Evolutionary conservation across 53 echinoderm and acorn worm species (phyloP).

Genomic region (Pentamera pediparva): DNA sequence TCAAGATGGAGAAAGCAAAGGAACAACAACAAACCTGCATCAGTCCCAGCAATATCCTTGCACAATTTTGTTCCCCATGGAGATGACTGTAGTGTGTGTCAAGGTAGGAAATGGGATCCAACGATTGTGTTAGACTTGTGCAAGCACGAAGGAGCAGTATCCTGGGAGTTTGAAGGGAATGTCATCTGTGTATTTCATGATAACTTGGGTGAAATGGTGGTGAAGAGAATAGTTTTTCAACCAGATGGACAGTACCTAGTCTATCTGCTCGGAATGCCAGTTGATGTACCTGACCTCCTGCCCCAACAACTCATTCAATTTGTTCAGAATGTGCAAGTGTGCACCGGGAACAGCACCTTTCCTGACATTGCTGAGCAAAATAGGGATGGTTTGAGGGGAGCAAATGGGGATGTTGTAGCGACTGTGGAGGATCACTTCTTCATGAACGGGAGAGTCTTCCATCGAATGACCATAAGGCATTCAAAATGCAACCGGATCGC

Average conservation of each 20-base stretch:
- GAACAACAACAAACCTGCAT: neutral
- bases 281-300: too few relatives aligned
- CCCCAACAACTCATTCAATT: too few relatives aligned
- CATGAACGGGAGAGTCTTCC: neutral
- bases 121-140: neutral
- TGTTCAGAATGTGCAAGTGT: neutral
- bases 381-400: neutral
- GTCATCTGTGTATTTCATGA: neutral
- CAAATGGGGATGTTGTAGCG: neutral
- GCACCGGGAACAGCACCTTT: neutral
- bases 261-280: neutral
- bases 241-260: too few relatives aligned
- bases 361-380: neutral
- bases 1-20: neutral
- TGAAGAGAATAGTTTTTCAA: neutral
- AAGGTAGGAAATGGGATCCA: neutral
- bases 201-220: neutral
- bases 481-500: neutral
- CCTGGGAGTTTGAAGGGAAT: neutral
- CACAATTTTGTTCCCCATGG: neutral
- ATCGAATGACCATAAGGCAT: neutral
- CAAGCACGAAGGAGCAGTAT: neutral
- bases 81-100: neutral
- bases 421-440: neutral
- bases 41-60: neutral